Evolutionary conservation across 1,140 invertebrate species (phyloP), one percentile per base, ranked within the genome.

Genomic region (Heliconius hermathena): DNA sequence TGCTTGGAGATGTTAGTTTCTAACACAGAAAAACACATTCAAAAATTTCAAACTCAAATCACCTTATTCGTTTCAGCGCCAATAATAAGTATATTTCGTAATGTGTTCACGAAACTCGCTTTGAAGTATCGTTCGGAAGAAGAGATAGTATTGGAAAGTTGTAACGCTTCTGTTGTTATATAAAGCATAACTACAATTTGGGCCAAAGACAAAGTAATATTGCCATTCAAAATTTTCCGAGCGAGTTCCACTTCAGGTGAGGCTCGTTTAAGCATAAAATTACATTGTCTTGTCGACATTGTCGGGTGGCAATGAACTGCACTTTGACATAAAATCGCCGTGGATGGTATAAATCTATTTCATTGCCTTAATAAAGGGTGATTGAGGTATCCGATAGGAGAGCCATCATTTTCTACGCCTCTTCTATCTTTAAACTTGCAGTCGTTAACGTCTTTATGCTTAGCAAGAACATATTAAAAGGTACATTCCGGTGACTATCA

Each of bases 241-340:
- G 79, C 87, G 85, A 89, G 92, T 93, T 94, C 93, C 91, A 94
- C 90, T 93, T 91, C 86, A 90, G 82, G 84, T 88, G 89, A 93
- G 87, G 83, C 88, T 91, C 91, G 91, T 92, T 94, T 93, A 81
- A 93, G 87, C 93, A 93, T 94, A 93, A 93, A 94, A 94, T 94
- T 94, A 93, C 92, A 93, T 94, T 94, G 93, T 93, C 90, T 91
- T 85, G 73, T 93, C 87, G 88, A 82, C 93, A 93, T 93, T 94
- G 93, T 94, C 87, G 88, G 81, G 89, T 93, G 93, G 87, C 93
- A 93, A 93, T 94, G 93, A 94, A 94, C 93, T 94, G 88, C 92
- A 93, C 93, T 94, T 94, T 93, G 93, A 94, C 93, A 94, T 94
- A 94, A 94, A 94, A 94, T 94, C 83, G 87, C 90, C 90, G 91